Percentiles rank a stretch among this genome's conserved stretches.
Conservation (phyloP, 2,888 invertebrate genomes). For the Sialis fuliginosa region DNA sequence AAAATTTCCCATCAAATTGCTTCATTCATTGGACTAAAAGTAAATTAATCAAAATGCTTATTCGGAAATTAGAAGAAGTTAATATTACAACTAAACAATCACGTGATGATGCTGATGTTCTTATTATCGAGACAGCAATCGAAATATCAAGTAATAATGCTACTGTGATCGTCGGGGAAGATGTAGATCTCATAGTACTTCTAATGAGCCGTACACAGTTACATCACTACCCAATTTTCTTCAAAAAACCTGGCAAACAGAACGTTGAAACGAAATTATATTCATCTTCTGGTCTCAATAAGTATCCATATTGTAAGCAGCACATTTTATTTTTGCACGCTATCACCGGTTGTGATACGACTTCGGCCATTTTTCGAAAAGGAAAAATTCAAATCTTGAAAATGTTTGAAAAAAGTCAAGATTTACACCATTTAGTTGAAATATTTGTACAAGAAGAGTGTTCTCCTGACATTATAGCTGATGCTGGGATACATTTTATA, state of each 20-base stretch:
- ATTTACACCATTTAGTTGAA: too few species aligned
- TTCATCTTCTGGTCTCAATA: neutral
- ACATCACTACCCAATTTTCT: neutral
- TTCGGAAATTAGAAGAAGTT: neutral
- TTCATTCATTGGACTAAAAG: too few species aligned
- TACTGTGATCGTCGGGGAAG: neutral
- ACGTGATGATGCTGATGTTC: slow-evolving; percentile 1
- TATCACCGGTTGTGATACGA: slow-evolving; percentile 9
- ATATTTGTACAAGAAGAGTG: too few species aligned
- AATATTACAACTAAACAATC: neutral
- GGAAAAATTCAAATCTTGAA: too few species aligned
- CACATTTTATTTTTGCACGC: slow-evolving; percentile 9
- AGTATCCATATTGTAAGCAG: neutral
- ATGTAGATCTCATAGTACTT: neutral
- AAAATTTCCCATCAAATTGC: neutral
- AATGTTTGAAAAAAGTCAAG: too few species aligned
- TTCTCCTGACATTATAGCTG: too few species aligned
- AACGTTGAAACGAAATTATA: neutral
- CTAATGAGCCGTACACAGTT: neutral
- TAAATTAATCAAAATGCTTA: neutral
- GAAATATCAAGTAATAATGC: neutral
- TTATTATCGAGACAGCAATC: neutral
- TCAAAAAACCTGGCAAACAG: neutral
- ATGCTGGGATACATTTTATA: neutral
- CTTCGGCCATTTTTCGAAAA: slow-evolving; percentile 7